Base-by-base conservation (phyloP, 2,113 vertebrate genomes). In the Copsychus sechellarum region DNA sequence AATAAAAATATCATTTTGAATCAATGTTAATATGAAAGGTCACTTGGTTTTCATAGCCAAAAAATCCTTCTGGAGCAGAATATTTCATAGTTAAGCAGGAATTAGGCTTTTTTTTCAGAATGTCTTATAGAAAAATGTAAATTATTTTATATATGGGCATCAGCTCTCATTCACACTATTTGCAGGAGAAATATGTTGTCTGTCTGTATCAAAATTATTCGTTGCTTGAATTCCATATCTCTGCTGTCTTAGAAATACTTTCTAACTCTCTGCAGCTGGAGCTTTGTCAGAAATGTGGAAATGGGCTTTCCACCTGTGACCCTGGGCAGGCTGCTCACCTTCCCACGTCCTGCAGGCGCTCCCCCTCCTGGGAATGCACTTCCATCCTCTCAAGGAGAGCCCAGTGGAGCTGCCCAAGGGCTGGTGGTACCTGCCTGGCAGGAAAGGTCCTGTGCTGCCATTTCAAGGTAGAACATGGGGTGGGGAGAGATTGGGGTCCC, bases 11-110 rank as follows among this genome's bases (percentile, higher is more conserved):
- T 73, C 19, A 85, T 73, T 95, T 92, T 87, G 66, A 87, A 92
- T 95, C 89, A 92, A 77, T 91, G 78, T 87, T 95, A 86, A 61
- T 88, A 83, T 73, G 81, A 95, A 93, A 97, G 93, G 85, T 95
- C 84, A 85, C 53, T 92, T 88, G 48, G 36, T 88, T 93, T 95
- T 88, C 57, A 36, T 69, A 77, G 92, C 70, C 66, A 85, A 85
- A 89, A 87, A 73, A 19, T 65, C 40, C n/a, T 66, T 65, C 62
- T 88, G 45, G 78, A 94, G 58, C 28, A 82, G 62, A 76, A 31
- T 80, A 69, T 65, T 90, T 90, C 28, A 9, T 38, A 89, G 19
- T 61, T 64, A 87, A 84, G 22, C 10, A 86, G 47, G 29, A 88
- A 53, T 79, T 65, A 50, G 14, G 14, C 1, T 31, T 81, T 74